These are phyloP conservation scores for Cichladusa arquata DNA, from an alignment of 2,113 vertebrate species.

Conservation along the genomic window DNA sequence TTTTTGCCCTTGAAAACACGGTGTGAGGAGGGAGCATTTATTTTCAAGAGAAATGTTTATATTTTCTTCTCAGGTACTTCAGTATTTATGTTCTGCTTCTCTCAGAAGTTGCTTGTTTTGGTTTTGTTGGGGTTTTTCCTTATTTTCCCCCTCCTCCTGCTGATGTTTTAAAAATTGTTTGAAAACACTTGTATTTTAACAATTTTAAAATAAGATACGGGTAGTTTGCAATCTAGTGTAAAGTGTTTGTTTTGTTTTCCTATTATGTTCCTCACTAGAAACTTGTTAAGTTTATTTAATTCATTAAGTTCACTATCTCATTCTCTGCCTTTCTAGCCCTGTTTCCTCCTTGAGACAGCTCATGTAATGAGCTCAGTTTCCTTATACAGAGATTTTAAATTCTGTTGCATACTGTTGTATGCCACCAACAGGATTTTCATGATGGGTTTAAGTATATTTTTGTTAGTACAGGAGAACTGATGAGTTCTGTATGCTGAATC, in stretches of 20 bases:
- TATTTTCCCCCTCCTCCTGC: accelerated
- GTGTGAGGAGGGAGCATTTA: accelerated
- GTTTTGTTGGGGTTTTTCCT: accelerated
- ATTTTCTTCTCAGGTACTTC: not conserved
- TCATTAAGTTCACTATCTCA: not conserved
- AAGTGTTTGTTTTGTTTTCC: not conserved
- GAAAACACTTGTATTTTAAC: not conserved
- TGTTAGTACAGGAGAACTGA: not conserved
- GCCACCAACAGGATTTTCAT: not conserved
- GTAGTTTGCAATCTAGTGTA: not conserved
- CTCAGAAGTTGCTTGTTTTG: not conserved
- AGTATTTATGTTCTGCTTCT: not conserved
- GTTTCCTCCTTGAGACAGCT: not conserved
- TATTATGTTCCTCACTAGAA: not conserved
- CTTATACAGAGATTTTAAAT: not conserved
- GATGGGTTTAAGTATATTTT: not conserved
- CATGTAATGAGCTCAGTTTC: not conserved
- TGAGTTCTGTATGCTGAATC: not conserved
- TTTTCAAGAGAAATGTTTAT: not conserved
- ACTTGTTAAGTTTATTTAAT: not conserved
- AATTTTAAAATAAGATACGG: not conserved
- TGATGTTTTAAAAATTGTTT: not conserved
- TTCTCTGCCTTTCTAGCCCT: not conserved
- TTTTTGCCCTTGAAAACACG: not conserved
- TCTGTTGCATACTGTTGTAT: not conserved